phyloP scores from a whole-genome alignment of 2,797 vertebrate species.

The Poliocrania exsul region DNA sequence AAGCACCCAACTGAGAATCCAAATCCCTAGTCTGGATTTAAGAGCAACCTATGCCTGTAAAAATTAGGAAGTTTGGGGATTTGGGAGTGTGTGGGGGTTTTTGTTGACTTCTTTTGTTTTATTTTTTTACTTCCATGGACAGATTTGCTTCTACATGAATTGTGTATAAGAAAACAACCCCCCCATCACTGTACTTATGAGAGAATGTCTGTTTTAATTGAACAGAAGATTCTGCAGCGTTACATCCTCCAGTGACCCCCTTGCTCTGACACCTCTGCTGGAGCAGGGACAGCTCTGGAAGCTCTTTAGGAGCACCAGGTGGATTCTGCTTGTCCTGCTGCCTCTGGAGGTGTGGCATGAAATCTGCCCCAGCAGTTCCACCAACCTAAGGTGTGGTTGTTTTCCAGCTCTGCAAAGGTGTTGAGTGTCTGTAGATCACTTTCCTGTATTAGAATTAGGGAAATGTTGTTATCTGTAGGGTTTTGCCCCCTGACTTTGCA shows the following conservation, averaged over 20 bases:
- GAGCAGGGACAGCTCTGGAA: neutral
- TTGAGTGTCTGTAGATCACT: neutral
- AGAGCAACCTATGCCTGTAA: neutral
- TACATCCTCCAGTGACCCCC: accelerated
- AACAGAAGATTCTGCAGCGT: accelerated
- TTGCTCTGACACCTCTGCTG: neutral
- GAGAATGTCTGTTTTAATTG: neutral
- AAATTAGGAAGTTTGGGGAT: neutral
- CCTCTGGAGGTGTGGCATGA: accelerated
- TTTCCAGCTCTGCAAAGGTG: neutral
- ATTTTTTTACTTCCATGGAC: neutral
- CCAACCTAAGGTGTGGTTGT: accelerated
- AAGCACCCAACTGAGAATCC: neutral
- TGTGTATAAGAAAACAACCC: neutral
- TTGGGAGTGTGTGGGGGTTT: too few relatives aligned
- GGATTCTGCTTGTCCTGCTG: neutral
- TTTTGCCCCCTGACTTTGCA: neutral
- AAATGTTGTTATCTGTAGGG: neutral
- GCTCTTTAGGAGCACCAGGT: neutral
- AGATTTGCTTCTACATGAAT: neutral
- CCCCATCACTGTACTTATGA: accelerated
- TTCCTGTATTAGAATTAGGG: neutral
- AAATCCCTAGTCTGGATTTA: neutral
- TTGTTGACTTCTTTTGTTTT: too few relatives aligned
- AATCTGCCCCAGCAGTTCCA: neutral